phyloP scores from a whole-genome alignment of 2,113 vertebrate species.

The Leucosticte australis region DNA sequence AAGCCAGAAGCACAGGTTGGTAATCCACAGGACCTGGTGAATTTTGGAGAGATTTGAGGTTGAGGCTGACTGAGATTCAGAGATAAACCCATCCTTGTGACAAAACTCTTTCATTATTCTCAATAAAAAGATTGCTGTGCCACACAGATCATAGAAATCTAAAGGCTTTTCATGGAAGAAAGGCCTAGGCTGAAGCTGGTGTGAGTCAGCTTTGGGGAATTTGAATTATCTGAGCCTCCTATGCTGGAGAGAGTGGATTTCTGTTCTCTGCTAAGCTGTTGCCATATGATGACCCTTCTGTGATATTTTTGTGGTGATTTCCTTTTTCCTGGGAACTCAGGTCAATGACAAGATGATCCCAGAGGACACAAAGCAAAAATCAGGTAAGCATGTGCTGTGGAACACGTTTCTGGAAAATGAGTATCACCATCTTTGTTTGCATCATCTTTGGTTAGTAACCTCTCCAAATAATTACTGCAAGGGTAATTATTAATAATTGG shows the following conservation, averaged over 20 bases:
- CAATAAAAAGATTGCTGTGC: neutral
- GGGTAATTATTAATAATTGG: neutral
- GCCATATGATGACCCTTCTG: neutral
- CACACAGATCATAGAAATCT: neutral
- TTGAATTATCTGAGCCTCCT: neutral
- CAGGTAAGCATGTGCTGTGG: neutral
- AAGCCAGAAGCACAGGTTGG: neutral
- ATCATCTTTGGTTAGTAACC: neutral
- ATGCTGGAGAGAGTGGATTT: neutral
- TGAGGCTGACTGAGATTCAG: neutral
- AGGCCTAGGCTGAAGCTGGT: neutral
- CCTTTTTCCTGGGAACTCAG: neutral
- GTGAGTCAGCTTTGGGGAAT: neutral
- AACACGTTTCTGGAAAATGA: neutral
- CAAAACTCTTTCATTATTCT: neutral
- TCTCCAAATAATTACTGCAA: neutral
- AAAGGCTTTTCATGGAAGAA: constrained; percentile 12
- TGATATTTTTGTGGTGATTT: neutral
- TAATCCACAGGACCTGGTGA: neutral
- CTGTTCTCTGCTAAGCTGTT: neutral
- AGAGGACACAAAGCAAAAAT: neutral
- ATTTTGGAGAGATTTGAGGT: neutral
- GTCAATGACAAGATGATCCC: constrained; percentile 14
- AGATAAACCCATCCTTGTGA: neutral
- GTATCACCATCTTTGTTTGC: neutral